phyloP scores from a whole-genome alignment of 2,113 vertebrate genomes.

The Neodontobutis hainanensis region DNA sequence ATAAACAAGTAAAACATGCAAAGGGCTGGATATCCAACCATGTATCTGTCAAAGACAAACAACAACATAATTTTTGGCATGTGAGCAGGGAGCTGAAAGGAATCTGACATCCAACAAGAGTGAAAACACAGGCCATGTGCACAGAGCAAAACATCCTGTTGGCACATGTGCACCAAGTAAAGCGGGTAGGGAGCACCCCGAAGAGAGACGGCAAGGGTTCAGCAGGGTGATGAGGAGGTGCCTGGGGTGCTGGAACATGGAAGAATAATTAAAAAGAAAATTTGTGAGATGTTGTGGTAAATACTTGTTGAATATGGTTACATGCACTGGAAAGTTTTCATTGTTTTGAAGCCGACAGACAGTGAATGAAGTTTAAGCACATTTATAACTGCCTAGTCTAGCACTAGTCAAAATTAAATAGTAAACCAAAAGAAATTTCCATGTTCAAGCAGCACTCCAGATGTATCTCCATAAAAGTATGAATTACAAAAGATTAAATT shows the following conservation, averaged over 20 bases:
- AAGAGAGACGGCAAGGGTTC: conserved; percentile 13
- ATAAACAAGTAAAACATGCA: not conserved
- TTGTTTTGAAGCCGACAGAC: no score
- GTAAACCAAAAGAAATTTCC: no score
- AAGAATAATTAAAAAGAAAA: not conserved
- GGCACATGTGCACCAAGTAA: conserved; percentile 42
- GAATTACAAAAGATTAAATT: conserved; percentile 3
- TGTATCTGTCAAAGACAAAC: conserved; percentile 14
- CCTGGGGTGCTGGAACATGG: not conserved
- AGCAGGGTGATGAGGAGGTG: not conserved
- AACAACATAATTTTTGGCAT: conserved; percentile 6
- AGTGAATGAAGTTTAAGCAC: no score
- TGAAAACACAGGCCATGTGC: conserved; percentile 52
- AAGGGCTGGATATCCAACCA: not conserved
- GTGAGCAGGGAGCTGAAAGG: conserved; percentile 9
- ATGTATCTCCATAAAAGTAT: not conserved
- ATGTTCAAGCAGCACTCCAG: no score
- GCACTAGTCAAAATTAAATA: no score
- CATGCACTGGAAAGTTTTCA: not conserved
- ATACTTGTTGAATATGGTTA: not conserved
- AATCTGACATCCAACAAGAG: conserved; percentile 32
- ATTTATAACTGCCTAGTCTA: no score
- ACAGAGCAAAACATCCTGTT: conserved; percentile 59
- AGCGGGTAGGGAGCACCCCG: conserved; percentile 25
- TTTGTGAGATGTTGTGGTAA: not conserved